Conservation (phyloP, 2,888 invertebrate genomes). For the Agrochola lota region DNA sequence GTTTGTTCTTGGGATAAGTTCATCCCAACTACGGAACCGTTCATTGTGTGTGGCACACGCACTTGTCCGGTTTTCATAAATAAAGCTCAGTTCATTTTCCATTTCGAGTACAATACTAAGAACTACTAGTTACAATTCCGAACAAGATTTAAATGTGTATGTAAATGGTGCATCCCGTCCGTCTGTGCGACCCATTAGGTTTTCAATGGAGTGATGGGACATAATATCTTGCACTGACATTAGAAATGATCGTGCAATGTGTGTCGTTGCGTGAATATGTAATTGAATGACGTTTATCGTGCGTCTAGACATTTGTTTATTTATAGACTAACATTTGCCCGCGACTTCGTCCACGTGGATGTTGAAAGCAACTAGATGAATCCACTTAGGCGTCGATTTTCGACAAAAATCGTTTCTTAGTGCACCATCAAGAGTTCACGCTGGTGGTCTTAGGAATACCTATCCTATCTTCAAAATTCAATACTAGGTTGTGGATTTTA, state of each 20-base stretch:
- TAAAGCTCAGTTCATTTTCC: neutral
- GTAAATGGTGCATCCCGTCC: slow-evolving; percentile 50
- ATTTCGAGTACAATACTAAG: slow-evolving; percentile 32
- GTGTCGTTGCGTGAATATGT: slow-evolving; percentile 21
- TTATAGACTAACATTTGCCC: neutral
- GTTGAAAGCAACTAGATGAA: neutral
- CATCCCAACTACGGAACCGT: too few relatives aligned
- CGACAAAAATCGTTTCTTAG: too few relatives aligned
- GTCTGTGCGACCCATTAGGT: slow-evolving; percentile 54
- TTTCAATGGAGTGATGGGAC: slow-evolving; percentile 47
- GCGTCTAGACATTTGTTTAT: slow-evolving; percentile 48
- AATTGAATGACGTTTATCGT: slow-evolving; percentile 40
- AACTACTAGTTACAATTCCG: slow-evolving; percentile 6
- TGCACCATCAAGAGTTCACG: too few relatives aligned
- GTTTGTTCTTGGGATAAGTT: too few relatives aligned
- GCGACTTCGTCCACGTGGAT: neutral
- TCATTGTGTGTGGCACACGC: too few relatives aligned
- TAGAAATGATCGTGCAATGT: slow-evolving; percentile 55
- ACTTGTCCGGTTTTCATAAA: too few relatives aligned
- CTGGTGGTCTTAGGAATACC: too few relatives aligned
- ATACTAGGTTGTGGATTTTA: too few relatives aligned
- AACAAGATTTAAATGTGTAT: slow-evolving; percentile 49
- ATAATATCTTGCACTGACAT: slow-evolving; percentile 37
- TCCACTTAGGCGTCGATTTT: neutral
- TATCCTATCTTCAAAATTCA: too few relatives aligned